phyloP scores from a whole-genome alignment of 2,888 invertebrate genomes.

The Drosophila paracracens region DNA sequence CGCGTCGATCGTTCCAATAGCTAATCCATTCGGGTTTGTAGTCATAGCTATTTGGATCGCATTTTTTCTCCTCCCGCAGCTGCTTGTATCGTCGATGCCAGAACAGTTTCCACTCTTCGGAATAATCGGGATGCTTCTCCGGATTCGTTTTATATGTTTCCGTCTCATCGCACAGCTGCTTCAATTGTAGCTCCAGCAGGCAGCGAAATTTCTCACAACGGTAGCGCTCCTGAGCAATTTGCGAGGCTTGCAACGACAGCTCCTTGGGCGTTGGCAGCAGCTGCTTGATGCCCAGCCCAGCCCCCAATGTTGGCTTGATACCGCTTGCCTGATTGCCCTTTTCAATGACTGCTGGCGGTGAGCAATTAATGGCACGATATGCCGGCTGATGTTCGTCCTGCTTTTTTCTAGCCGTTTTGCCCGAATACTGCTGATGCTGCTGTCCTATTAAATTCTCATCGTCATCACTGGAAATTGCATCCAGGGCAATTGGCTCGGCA shows the following conservation, averaged over 20 bases:
- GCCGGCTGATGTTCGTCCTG: constrained; percentile 64
- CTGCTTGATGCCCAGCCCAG: constrained; percentile 17
- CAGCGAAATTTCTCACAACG: constrained; percentile 86
- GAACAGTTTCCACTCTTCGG: constrained; percentile 95
- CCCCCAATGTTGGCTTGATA: background rate
- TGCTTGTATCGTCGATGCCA: constrained; percentile 94
- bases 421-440: background rate
- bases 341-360: constrained; percentile 65
- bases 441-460: constrained; percentile 54
- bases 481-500: constrained; percentile 76
- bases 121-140: constrained; percentile 94
- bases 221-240: constrained; percentile 85
- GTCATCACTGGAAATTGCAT: constrained; percentile 81
- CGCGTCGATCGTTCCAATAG: constrained; percentile 93
- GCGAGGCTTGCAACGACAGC: constrained; percentile 82
- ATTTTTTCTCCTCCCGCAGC: constrained; percentile 88
- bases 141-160: constrained; percentile 93
- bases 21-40: constrained; percentile 96
- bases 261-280: constrained; percentile 83
- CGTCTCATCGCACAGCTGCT: constrained; percentile 87
- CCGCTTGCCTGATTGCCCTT: background rate
- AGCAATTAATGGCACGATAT: constrained; percentile 73
- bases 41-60: constrained; percentile 91
- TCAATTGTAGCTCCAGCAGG: constrained; percentile 82
- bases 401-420: constrained; percentile 66